A percentile compares a stretch with the other conserved stretches of the same genome.
Evolutionary conservation across 2,113 vertebrate species (phyloP).

Genomic region (Calyptommatus sinebrachiatus): DNA sequence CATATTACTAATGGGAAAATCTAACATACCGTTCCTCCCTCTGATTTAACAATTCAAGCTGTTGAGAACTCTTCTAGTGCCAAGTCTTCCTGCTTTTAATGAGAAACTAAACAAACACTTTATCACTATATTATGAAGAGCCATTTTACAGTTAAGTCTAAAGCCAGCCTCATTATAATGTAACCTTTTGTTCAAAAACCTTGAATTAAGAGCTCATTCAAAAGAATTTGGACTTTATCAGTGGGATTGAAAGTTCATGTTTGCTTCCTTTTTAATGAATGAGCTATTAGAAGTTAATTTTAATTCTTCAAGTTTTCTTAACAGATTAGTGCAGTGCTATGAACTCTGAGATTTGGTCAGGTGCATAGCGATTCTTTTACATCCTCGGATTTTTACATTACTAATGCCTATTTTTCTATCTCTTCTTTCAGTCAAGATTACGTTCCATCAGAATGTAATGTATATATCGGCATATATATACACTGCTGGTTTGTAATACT

Average conservation of each 20-base stretch:
- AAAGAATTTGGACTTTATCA: not conserved
- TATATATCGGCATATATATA: too few species aligned
- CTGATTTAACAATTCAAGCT: not conserved
- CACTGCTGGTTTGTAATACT: too few species aligned
- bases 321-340: not conserved
- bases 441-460: too few species aligned
- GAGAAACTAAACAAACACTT: not conserved
- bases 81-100: not conserved
- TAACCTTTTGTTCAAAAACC: not conserved
- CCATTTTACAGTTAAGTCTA: not conserved
- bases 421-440: not conserved
- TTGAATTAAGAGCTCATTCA: not conserved
- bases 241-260: not conserved
- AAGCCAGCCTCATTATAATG: not conserved
- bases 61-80: not conserved
- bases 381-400: too few species aligned
- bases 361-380: too few species aligned
- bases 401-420: not conserved
- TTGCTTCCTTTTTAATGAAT: constrained; percentile 4
- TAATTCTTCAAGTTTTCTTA: not conserved
- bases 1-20: not conserved
- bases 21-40: not conserved
- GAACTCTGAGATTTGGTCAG: not conserved
- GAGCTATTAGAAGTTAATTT: not conserved
- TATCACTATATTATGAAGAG: not conserved